These are phyloP conservation scores for Lepus europaeus DNA, from an alignment of 2,113 vertebrate species.

Conservation along the genomic window DNA sequence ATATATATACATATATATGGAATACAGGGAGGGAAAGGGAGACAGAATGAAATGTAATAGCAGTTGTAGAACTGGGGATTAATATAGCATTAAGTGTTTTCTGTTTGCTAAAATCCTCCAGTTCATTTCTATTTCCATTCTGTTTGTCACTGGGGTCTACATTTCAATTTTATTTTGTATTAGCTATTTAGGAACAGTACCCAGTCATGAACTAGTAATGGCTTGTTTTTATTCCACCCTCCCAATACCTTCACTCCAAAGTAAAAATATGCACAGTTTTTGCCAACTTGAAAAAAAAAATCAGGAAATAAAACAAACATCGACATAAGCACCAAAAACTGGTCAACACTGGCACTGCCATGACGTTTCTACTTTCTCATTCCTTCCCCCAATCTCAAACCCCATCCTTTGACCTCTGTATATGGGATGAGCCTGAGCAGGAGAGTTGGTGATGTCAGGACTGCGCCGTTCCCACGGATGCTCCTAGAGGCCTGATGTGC, in stretches of 20 bases:
- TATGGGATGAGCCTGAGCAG: constrained; percentile 84
- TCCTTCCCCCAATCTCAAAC: constrained; percentile 81
- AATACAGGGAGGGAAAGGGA: neutral
- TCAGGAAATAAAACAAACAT: constrained; percentile 63
- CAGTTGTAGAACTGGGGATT: constrained; percentile 45
- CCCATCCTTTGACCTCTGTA: constrained; percentile 84
- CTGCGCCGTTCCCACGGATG: constrained; percentile 84
- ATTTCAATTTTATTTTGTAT: constrained; percentile 39
- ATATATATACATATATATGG: constrained; percentile 43
- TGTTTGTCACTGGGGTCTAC: constrained; percentile 9
- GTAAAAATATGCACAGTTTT: constrained; percentile 51
- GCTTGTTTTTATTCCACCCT: constrained; percentile 67
- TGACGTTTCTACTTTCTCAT: constrained; percentile 76
- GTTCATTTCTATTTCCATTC: constrained; percentile 47
- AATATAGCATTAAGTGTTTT: constrained; percentile 46
- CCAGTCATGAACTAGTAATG: constrained; percentile 39
- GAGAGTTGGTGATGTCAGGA: constrained; percentile 81
- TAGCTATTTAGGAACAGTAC: constrained; percentile 39
- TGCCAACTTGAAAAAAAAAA: constrained; percentile 59
- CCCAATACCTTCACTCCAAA: constrained; percentile 56
- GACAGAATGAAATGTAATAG: constrained; percentile 64
- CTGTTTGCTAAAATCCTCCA: constrained; percentile 40
- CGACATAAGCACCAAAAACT: constrained; percentile 64
- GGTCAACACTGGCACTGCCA: constrained; percentile 51
- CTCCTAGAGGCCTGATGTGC: constrained; percentile 84